phyloP scores from a whole-genome alignment of 2,888 invertebrate species.

The Zhengitettix transpicula region DNA sequence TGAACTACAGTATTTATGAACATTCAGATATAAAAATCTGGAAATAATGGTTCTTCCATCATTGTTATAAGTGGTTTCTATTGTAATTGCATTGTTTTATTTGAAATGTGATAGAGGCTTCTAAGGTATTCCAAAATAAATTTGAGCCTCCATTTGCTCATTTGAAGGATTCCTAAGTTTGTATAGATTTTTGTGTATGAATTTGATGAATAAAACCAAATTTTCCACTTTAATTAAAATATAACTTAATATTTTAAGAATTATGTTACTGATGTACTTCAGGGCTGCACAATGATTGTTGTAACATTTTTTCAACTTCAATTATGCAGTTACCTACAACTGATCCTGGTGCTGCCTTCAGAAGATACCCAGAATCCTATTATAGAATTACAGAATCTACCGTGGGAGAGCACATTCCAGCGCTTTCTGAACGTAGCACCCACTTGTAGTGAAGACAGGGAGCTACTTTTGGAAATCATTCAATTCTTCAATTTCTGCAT shows the following conservation, averaged over 20 bases:
- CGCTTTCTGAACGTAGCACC: constrained; percentile 46
- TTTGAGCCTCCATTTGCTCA: neutral
- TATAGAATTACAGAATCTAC: constrained; percentile 23
- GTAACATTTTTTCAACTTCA: constrained; percentile 18
- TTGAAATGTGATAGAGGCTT: too few species aligned
- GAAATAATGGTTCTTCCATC: too few species aligned
- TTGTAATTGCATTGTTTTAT: too few species aligned
- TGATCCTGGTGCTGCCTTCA: neutral
- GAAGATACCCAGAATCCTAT: neutral
- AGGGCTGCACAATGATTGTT: neutral
- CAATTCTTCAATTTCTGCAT: constrained; percentile 22
- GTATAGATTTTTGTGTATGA: neutral
- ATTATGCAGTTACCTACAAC: constrained; percentile 21
- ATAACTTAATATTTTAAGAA: too few species aligned
- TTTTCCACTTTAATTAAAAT: too few species aligned
- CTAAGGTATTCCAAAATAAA: too few species aligned
- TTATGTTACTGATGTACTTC: neutral
- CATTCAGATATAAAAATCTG: too few species aligned
- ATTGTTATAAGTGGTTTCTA: too few species aligned
- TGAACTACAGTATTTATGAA: too few species aligned
- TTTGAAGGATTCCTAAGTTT: neutral
- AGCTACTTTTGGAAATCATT: constrained; percentile 35
- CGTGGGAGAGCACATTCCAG: constrained; percentile 43
- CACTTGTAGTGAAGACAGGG: constrained; percentile 42
- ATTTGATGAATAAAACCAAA: too few species aligned